Evolutionary conservation across 1,140 invertebrate genomes (phyloP).

Genomic region (Drosophila pseudoobscura): DNA sequence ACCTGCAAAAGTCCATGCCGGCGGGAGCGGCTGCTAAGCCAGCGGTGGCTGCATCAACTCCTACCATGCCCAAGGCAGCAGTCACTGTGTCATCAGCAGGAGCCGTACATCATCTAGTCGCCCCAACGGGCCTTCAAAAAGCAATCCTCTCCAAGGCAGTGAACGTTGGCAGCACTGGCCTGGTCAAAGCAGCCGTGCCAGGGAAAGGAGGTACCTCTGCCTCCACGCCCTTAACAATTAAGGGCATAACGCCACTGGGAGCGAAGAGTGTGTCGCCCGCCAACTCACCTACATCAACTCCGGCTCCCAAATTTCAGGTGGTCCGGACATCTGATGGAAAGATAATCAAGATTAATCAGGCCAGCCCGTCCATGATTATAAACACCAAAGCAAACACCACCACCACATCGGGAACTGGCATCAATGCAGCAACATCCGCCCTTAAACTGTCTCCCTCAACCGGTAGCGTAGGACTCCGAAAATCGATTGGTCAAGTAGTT

Average conservation of each 20-base stretch:
- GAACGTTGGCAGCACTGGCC: conserved; percentile 30
- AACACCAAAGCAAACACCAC: conserved; percentile 41
- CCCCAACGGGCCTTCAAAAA: conserved; percentile 49
- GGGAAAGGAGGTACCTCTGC: conserved; percentile 7
- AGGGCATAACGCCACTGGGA: conserved; percentile 41
- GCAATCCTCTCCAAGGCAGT: conserved; percentile 52
- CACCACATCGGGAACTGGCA: neutral
- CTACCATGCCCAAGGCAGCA: conserved; percentile 15
- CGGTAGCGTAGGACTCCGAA: conserved; percentile 30
- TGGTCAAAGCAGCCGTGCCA: conserved; percentile 45
- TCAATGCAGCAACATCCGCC: conserved; percentile 5
- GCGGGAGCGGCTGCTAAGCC: neutral
- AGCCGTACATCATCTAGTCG: conserved; percentile 21
- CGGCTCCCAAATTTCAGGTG: conserved; percentile 52
- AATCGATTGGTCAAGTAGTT: conserved; percentile 46
- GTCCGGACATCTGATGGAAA: conserved; percentile 71
- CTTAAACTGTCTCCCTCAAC: conserved; percentile 13
- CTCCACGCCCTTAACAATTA: conserved; percentile 40
- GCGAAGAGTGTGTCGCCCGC: neutral
- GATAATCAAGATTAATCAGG: conserved; percentile 60
- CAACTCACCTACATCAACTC: conserved; percentile 5
- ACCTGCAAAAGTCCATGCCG: conserved; percentile 43
- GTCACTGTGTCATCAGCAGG: conserved; percentile 9
- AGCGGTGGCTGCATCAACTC: neutral
- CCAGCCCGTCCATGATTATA: conserved; percentile 42